Evolutionary conservation across 2,113 vertebrate species (phyloP).

Genomic region (Benitochromis conjunctus): DNA sequence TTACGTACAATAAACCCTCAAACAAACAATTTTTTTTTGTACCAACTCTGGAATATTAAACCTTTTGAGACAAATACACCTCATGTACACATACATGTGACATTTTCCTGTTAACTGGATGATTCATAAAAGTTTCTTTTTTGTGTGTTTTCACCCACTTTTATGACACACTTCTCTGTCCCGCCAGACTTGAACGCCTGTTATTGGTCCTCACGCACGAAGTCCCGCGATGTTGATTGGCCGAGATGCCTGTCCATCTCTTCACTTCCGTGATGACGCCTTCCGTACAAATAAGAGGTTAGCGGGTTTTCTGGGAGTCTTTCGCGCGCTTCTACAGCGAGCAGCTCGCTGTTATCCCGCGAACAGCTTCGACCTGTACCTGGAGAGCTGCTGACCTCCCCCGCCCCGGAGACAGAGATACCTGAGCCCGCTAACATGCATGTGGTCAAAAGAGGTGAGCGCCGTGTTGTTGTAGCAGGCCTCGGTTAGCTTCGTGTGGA

Average conservation of each 20-base stretch:
- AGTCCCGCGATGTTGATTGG: background rate
- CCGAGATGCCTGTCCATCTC: accelerated
- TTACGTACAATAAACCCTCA: background rate
- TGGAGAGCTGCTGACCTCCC: background rate
- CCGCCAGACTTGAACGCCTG: conserved; percentile 17
- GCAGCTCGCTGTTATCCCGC: background rate
- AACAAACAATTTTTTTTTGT: background rate
- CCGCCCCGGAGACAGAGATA: background rate
- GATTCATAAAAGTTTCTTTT: background rate
- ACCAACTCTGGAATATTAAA: background rate
- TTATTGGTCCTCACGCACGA: background rate
- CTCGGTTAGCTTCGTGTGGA: background rate
- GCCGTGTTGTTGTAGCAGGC: background rate
- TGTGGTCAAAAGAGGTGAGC: conserved; percentile 88
- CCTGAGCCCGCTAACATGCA: conserved; percentile 74
- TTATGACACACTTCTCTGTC: background rate
- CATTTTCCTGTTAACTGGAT: too few relatives aligned
- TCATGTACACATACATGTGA: background rate
- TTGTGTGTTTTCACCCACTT: background rate
- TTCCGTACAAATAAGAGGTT: background rate
- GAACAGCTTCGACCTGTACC: background rate
- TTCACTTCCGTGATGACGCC: accelerated
- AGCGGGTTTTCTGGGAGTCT: background rate
- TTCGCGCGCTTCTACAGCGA: background rate
- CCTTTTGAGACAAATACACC: background rate